Base-by-base conservation (phyloP, 2,888 invertebrate species). In the Caenorhabditis macrosperma region DNA sequence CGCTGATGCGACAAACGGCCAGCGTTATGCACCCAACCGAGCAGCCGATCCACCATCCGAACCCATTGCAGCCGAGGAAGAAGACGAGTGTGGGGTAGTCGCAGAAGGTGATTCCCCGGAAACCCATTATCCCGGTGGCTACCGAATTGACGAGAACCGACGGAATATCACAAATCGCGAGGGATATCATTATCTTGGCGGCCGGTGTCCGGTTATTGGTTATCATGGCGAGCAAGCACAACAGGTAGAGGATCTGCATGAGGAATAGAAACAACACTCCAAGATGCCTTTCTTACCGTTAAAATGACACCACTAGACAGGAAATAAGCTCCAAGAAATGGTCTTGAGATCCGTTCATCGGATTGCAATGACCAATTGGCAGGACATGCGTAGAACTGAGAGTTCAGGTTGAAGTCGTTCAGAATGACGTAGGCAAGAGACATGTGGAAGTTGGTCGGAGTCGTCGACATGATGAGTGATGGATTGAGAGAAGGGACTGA, bases 1-100 rank as follows among this genome's bases (percentile, higher is more conserved):
- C 64, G 17, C 52, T 48, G 5, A 64, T 64, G 6, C 64, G 64
- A 12, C 64, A 64, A 12, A 64, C 48, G 2, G 64, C 64, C 1
- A 64, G 17, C 1, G 38, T 20, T 7, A 55, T 55, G 35, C 55
- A 55, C 10, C 35, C 12, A 9, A 55, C 20, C 35, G 55, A 55
- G 28, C 55, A 55, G 9, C 55, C 55, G 22, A 55, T 28, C 55
- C 55, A 55, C 10, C 26, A 20, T n/a, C 55, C 55, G 35, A 55
- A 55, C 1, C 33, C 33, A 28, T 35, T 55, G 55, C 28, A 12
- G 33, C 55, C 55, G 20, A 55, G 10, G 20, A 55, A 20, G 55
- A 55, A 35, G 22, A 55, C 20, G 12, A 55, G 9, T 20, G 28
- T 28, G 9, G 55, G 55, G 10, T 15, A 12, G 35, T 55, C 55